Percentiles rank a stretch among this genome's conserved stretches.
phyloP scores from a whole-genome alignment of 1,140 invertebrate genomes.

The Neodiprion virginianus region DNA sequence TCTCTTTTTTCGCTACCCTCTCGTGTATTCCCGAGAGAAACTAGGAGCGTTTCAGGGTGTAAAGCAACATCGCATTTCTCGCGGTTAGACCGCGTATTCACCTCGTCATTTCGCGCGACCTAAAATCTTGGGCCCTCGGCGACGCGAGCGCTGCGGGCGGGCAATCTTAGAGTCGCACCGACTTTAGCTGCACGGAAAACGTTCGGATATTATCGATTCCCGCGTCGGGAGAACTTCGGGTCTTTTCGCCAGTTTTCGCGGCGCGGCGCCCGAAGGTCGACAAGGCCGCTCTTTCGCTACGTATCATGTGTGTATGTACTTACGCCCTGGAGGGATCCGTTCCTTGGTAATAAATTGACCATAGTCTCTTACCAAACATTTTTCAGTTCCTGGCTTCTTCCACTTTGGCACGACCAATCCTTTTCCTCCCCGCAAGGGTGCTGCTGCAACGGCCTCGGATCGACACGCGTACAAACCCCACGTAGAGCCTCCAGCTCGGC shows the following conservation, averaged over 20 bases:
- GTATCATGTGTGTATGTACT: not conserved
- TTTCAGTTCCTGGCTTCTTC: not conserved
- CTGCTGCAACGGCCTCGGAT: too few relatives aligned
- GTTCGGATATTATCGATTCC: not conserved
- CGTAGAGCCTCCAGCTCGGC: too few relatives aligned
- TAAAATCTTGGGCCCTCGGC: slow-evolving; percentile 16
- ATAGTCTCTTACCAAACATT: not conserved
- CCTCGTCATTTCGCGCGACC: not conserved
- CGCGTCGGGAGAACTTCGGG: not conserved
- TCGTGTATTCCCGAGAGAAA: not conserved
- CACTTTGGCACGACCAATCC: not conserved
- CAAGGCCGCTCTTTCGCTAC: not conserved
- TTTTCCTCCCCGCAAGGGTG: too few relatives aligned
- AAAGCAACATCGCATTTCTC: slow-evolving; percentile 4
- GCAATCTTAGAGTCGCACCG: not conserved
- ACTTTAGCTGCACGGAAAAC: slow-evolving; percentile 9
- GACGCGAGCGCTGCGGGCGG: slow-evolving; percentile 8
- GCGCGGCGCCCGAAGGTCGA: not conserved
- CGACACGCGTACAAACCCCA: too few relatives aligned
- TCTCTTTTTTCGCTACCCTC: slow-evolving; percentile 24
- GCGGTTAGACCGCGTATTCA: too few relatives aligned
- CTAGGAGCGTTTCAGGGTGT: not conserved
- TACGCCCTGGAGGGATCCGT: not conserved
- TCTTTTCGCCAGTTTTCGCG: not conserved
- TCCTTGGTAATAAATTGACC: not conserved